A percentile compares a stretch with the other conserved stretches of the same genome.
These are phyloP conservation scores for Trachops cirrhosus DNA, from an alignment of 2,797 vertebrate genomes.

Conservation along the genomic window DNA sequence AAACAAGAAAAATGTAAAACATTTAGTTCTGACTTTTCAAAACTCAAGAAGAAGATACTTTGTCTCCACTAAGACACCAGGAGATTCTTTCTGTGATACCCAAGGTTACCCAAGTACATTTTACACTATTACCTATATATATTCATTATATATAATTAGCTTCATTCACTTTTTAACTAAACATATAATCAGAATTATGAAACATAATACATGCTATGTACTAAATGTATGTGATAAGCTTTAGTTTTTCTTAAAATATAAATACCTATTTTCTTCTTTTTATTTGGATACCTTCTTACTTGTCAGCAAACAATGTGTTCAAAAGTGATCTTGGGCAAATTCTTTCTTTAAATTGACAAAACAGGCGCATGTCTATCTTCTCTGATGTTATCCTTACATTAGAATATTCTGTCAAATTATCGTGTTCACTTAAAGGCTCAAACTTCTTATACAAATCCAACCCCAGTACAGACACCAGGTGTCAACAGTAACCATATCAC, in stretches of 20 bases:
- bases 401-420: neutral
- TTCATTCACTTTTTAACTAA: slow-evolving; percentile 53
- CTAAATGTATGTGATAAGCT: neutral
- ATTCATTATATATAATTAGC: slow-evolving; percentile 48
- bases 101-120: neutral
- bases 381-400: neutral
- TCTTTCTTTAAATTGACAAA: neutral
- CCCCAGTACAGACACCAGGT: neutral
- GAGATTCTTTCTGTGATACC: slow-evolving; percentile 35
- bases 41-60: slow-evolving; percentile 52
- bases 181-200: slow-evolving; percentile 23
- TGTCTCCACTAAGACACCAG: slow-evolving; percentile 18
- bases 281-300: neutral
- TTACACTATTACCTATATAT: neutral
- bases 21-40: slow-evolving; percentile 50
- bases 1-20: slow-evolving; percentile 64
- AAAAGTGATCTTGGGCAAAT: neutral
- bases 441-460: slow-evolving; percentile 47
- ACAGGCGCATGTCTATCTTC: neutral
- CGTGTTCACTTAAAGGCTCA: neutral
- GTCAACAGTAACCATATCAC: neutral
- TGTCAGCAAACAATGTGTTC: slow-evolving; percentile 38
- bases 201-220: neutral
- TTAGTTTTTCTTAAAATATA: slow-evolving; percentile 17
- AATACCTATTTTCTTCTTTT: neutral